Evolutionary conservation across 2,797 vertebrate species (phyloP), one percentile per base, ranked within the genome.

Genomic region (Pelochelys cantorii): DNA sequence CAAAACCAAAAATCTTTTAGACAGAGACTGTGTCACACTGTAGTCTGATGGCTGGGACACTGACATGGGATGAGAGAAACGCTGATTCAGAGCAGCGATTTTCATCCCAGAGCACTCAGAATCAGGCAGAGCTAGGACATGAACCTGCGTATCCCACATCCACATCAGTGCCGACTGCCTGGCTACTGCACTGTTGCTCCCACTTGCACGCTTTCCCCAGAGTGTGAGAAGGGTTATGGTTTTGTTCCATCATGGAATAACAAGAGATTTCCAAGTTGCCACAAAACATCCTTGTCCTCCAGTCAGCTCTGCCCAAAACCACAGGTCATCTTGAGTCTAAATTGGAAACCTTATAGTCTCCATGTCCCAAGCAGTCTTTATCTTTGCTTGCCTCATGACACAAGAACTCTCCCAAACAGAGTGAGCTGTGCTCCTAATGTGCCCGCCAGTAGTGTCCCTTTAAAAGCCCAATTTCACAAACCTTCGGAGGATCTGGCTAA

Each of bases 341-440:
- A 71, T 37, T 12, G n/a, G n/a, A 18, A 34, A 20, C 18, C 31
- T 34, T 68, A 5, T 34, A 68, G 65, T 68, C 59, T 60, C n/a
- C 65, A 11, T n/a, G 31, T 34, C n/a, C 17, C 34, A 18, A 10
- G 17, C 34, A 34, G n/a, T 68, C 17, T 68, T 95, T 80, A 87
- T 42, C 48, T 83, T 81, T 1, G 0, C 83, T 88, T 85, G 59
- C 85, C 37, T 94, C 85, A 31, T 81, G 87, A 17, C 55, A 90
- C 74, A 37, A 56, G 88, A 90, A 85, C 71, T 52, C 95, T 92
- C 85, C 83, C 95, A 89, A 78, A 2, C 59, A 37, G 25, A 93
- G 86, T 95, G 84, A 85, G 87, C 53, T 85, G 37, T 65, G 17
- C 83, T 87, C 71, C 42, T 88, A 25, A 68, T 82, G 90, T 62